Evolutionary conservation across 2,113 vertebrate species (phyloP).

Genomic region (Chlorocebus sabaeus): DNA sequence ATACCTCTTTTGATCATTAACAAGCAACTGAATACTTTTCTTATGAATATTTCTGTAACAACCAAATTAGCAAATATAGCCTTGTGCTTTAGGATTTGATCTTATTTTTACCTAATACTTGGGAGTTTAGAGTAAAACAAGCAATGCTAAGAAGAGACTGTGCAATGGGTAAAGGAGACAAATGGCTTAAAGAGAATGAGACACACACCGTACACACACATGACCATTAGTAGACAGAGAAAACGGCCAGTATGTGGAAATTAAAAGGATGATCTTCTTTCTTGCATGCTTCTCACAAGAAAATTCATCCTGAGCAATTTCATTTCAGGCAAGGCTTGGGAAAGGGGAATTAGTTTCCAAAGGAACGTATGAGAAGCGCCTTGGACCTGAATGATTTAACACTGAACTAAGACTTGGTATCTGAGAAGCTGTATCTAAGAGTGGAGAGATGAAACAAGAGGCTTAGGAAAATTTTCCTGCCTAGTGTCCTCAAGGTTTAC

Average conservation of each 20-base stretch:
- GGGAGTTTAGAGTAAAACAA: neutral
- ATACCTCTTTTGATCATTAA: neutral
- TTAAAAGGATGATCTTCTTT: neutral
- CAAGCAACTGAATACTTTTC: conserved; percentile 31
- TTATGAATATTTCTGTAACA: neutral
- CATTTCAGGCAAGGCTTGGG: conserved; percentile 50
- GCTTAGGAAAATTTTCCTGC: conserved; percentile 62
- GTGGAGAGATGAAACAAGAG: conserved; percentile 60
- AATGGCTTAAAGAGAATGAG: neutral
- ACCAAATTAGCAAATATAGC: neutral
- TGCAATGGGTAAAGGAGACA: neutral
- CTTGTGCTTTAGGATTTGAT: conserved; percentile 2
- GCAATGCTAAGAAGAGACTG: neutral
- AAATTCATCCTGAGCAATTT: neutral
- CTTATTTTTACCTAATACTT: neutral
- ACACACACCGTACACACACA: neutral
- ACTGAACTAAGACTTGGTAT: conserved; percentile 39
- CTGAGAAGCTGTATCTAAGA: conserved; percentile 61
- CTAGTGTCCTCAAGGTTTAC: neutral
- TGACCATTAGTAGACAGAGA: neutral
- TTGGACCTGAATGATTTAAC: conserved; percentile 75
- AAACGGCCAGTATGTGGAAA: neutral
- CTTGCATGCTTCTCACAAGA: neutral
- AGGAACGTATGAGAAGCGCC: conserved; percentile 68
- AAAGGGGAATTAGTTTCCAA: conserved; percentile 65